A percentile compares a stretch with the other conserved stretches of the same genome.
Conservation (phyloP, 2,797 vertebrate genomes). For the Pseudochaenichthys georgianus region DNA sequence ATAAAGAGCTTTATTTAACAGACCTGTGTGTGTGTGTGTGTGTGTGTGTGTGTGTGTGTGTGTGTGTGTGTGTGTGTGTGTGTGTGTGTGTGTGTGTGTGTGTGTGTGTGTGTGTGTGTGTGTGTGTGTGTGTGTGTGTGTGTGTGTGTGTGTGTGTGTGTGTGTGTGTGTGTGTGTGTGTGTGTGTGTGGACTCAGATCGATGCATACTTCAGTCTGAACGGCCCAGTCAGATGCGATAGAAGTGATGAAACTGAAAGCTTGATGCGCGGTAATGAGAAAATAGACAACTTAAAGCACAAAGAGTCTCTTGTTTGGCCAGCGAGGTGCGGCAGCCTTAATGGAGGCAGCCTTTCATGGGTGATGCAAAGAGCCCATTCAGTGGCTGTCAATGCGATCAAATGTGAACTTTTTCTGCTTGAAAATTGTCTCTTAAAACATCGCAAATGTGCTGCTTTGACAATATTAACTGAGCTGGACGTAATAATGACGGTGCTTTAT, state of each 20-base stretch:
- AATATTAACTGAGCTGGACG: conserved; percentile 17
- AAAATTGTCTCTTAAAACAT: conserved; percentile 8
- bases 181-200: background rate
- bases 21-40: no score
- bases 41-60: no score
- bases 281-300: conserved; percentile 15
- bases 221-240: conserved; percentile 18
- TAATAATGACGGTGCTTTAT: conserved; percentile 39
- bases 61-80: no score
- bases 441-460: conserved; percentile 14
- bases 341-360: conserved; percentile 30
- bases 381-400: conserved; percentile 9
- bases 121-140: no score
- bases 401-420: conserved; percentile 22
- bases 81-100: no score
- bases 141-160: no score
- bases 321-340: conserved; percentile 17
- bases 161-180: no score
- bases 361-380: conserved; percentile 18
- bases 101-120: no score
- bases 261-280: conserved; percentile 27
- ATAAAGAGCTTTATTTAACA: no score
- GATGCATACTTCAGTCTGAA: conserved; percentile 27
- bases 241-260: conserved; percentile 33
- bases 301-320: conserved; percentile 38